A percentile compares a stretch with the other conserved stretches of the same genome.
phyloP scores from a whole-genome alignment of 2,888 invertebrate species.

The Criorhina ranunculi region DNA sequence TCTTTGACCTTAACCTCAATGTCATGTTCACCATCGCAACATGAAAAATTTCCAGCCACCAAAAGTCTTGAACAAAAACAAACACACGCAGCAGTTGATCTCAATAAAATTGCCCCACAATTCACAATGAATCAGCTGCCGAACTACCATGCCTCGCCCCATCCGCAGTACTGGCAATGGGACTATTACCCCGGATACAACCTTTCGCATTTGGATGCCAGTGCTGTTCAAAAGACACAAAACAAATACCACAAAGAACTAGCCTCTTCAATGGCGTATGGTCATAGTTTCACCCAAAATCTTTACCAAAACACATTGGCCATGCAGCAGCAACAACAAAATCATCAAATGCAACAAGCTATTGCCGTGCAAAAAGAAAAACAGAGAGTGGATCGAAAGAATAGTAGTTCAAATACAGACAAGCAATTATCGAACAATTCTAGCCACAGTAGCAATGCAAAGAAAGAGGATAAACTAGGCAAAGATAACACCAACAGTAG shows the following conservation, averaged over 20 bases:
- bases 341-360: constrained; percentile 82
- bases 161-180: constrained; percentile 88
- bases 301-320: constrained; percentile 83
- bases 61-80: constrained; percentile 75
- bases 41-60: constrained; percentile 68
- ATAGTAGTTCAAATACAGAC: constrained; percentile 78
- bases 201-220: constrained; percentile 86
- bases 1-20: constrained; percentile 56
- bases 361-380: constrained; percentile 81
- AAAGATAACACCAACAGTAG: constrained; percentile 71
- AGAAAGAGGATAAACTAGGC: constrained; percentile 81
- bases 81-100: constrained; percentile 82
- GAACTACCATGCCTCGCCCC: constrained; percentile 87
- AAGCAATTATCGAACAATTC: constrained; percentile 64
- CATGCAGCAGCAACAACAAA: constrained; percentile 82
- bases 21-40: constrained; percentile 62
- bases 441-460: constrained; percentile 74
- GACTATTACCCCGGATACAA: constrained; percentile 87
- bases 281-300: constrained; percentile 83
- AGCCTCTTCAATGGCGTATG: constrained; percentile 84
- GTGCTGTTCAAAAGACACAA: constrained; percentile 87
- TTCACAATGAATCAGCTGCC: constrained; percentile 88
- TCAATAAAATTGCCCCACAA: constrained; percentile 87
- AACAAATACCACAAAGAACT: constrained; percentile 86
- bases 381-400: constrained; percentile 81